Percentiles rank a stretch among this genome's conserved stretches.
Conservation (phyloP, 2,113 vertebrate species). For the Elephas maximus region DNA sequence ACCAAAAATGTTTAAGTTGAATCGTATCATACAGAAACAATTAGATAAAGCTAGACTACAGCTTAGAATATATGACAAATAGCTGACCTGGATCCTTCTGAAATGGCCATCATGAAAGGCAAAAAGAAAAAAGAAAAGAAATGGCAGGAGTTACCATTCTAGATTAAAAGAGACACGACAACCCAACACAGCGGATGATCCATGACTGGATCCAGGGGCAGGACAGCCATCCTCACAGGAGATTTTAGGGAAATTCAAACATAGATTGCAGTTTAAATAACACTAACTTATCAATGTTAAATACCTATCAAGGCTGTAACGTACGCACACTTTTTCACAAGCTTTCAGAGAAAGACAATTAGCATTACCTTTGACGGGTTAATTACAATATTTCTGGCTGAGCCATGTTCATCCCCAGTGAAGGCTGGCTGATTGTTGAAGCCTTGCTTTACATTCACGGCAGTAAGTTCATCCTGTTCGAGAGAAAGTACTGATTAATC, state of each 20-base stretch:
- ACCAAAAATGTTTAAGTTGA: neutral
- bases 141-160: too few species aligned
- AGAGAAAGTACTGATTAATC: constrained; percentile 61
- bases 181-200: neutral
- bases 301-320: too few species aligned
- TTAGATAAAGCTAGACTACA: neutral
- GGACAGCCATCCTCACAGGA: too few species aligned
- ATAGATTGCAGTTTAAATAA: neutral
- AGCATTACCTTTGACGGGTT: constrained; percentile 89
- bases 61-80: neutral
- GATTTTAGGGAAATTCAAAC: neutral
- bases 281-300: neutral
- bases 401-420: constrained; percentile 90
- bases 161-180: neutral
- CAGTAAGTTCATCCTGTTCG: constrained; percentile 90
- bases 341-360: neutral
- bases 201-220: neutral
- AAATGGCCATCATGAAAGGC: neutral
- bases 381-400: constrained; percentile 89
- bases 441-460: constrained; percentile 91
- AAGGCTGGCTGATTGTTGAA: constrained; percentile 91
- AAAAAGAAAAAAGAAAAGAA: neutral
- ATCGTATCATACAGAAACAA: neutral
- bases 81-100: neutral
- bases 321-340: neutral